These are phyloP conservation scores for Ammospiza caudacuta DNA, from an alignment of 2,113 vertebrate species.

Conservation along the genomic window DNA sequence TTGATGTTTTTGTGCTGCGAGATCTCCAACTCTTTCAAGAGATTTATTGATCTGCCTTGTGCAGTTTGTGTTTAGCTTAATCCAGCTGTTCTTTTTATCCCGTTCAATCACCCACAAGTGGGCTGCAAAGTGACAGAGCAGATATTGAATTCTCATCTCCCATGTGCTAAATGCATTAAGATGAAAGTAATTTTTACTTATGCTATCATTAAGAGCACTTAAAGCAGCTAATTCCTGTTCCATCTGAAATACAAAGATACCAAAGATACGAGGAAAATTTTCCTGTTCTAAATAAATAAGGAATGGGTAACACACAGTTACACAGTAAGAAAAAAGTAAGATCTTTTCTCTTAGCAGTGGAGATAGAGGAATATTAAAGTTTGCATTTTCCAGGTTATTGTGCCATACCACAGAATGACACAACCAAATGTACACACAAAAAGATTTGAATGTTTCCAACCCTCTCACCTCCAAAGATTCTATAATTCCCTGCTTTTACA, in stretches of 20 bases:
- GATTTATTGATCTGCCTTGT: background rate
- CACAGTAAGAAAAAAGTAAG: background rate
- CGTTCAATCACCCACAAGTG: background rate
- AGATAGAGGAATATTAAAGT: background rate
- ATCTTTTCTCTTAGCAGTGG: background rate
- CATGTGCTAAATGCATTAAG: slow-evolving; percentile 26
- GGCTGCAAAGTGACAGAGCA: background rate
- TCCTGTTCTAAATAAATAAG: background rate
- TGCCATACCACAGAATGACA: background rate
- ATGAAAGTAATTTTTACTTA: slow-evolving; percentile 48
- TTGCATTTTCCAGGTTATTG: background rate
- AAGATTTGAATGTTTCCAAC: background rate
- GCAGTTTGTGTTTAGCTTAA: background rate
- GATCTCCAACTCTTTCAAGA: background rate
- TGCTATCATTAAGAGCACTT: background rate
- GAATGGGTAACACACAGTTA: background rate
- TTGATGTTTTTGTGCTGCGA: background rate
- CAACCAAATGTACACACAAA: background rate
- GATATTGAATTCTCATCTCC: background rate
- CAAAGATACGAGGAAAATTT: background rate
- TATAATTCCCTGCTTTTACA: background rate
- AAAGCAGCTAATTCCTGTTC: background rate
- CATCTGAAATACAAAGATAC: background rate
- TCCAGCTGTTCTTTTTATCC: background rate
- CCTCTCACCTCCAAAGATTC: background rate